phyloP scores from a whole-genome alignment of 2,113 vertebrate genomes.

The Mus spicilegus region DNA sequence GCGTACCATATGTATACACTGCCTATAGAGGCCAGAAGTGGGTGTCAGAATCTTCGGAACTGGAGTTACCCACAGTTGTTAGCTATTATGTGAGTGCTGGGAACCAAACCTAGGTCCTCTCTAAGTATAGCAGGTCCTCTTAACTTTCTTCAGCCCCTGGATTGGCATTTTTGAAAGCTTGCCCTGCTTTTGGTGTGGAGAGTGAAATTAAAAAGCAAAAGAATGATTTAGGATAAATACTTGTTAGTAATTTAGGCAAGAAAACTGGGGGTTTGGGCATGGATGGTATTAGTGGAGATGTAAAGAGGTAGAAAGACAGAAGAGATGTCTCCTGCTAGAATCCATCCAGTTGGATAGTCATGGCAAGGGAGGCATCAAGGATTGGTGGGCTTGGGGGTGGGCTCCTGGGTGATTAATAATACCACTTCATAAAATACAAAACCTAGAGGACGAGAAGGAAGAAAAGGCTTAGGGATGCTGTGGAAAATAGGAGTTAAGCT shows the following conservation, averaged over 20 bases:
- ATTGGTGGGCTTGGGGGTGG: background rate
- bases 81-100: background rate
- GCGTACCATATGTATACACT: background rate
- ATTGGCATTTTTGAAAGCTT: conserved; percentile 45
- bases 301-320: conserved; percentile 18
- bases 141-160: background rate
- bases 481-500: conserved; percentile 26
- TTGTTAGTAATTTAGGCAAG: conserved; percentile 42
- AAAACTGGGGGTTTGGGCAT: conserved; percentile 28
- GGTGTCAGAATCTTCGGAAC: background rate
- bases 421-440: conserved; percentile 6
- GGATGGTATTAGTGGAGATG: background rate
- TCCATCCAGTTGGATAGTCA: background rate
- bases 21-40: background rate
- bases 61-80: background rate
- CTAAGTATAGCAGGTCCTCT: background rate
- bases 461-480: background rate
- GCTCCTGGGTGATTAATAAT: background rate
- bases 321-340: conserved; percentile 38
- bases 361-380: background rate
- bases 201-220: background rate
- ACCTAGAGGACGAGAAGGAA: conserved; percentile 20
- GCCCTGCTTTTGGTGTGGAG: conserved; percentile 8
- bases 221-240: conserved; percentile 35
- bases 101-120: background rate